phyloP scores from a whole-genome alignment of 2,888 invertebrate species.

The Philonicus albiceps region DNA sequence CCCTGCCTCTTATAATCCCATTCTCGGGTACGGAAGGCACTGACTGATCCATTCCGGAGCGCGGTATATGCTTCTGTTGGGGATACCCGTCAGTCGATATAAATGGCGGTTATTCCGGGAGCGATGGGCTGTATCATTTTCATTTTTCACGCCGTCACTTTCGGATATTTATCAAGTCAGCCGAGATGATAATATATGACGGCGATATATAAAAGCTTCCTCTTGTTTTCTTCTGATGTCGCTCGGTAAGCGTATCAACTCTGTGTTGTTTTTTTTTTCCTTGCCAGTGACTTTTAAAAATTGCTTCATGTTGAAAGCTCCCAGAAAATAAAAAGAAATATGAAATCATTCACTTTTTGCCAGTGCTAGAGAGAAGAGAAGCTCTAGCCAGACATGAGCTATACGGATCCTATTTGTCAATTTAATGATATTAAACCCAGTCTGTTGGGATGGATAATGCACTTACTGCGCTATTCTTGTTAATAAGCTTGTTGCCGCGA shows the following conservation, averaged over 20 bases:
- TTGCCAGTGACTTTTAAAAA: conserved; percentile 10
- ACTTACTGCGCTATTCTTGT: background rate
- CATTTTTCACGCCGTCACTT: conserved; percentile 49
- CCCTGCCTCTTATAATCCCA: background rate
- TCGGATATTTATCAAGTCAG: conserved; percentile 49
- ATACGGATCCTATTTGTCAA: background rate
- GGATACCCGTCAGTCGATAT: conserved; percentile 44
- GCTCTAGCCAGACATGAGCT: background rate
- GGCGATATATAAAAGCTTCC: conserved; percentile 43
- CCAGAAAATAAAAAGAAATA: background rate
- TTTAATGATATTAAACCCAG: background rate
- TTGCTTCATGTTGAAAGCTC: conserved; percentile 8
- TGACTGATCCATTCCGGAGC: background rate
- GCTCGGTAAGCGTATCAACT: background rate
- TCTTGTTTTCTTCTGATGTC: background rate
- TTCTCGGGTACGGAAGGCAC: background rate
- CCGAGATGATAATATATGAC: conserved; percentile 45
- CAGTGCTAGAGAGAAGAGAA: background rate
- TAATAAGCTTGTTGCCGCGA: background rate
- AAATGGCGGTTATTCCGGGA: conserved; percentile 45
- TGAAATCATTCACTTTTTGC: background rate
- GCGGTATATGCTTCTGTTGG: background rate
- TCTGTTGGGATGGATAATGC: background rate
- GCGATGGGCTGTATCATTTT: conserved; percentile 49
- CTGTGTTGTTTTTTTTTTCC: background rate